phyloP scores from a whole-genome alignment of 2,113 vertebrate genomes.

The Hypomesus transpacificus region DNA sequence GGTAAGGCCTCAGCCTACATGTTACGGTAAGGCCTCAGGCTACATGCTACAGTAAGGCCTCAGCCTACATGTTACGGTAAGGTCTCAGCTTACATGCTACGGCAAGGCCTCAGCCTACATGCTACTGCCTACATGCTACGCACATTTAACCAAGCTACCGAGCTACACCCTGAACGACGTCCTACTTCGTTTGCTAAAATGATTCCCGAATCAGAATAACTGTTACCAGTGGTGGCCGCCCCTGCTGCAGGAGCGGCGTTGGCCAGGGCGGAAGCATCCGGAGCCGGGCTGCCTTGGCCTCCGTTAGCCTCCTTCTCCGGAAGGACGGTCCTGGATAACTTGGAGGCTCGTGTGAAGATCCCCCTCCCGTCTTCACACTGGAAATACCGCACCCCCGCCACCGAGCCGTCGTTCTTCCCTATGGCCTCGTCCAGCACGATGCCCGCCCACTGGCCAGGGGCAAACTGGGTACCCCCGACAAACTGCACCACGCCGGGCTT shows the following conservation, averaged over 20 bases:
- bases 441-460: constrained; percentile 96
- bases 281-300: constrained; percentile 58
- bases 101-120: no score
- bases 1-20: no score
- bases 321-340: constrained; percentile 75
- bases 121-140: no score
- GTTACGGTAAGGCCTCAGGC: no score
- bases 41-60: no score
- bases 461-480: constrained; percentile 94
- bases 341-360: constrained; percentile 95
- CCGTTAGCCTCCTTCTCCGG: constrained; percentile 83
- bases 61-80: no score
- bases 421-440: constrained; percentile 94
- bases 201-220: neutral
- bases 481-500: constrained; percentile 93
- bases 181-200: neutral
- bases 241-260: constrained; percentile 13
- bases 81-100: no score
- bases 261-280: constrained; percentile 38
- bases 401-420: constrained; percentile 95
- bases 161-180: constrained; percentile 35
- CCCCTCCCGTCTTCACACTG: constrained; percentile 89
- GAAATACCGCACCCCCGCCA: constrained; percentile 94
- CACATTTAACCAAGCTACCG: neutral
- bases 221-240: constrained; percentile 52